Evolutionary conservation across 2,888 invertebrate species (phyloP).

Genomic region (Parnassius smintheus): DNA sequence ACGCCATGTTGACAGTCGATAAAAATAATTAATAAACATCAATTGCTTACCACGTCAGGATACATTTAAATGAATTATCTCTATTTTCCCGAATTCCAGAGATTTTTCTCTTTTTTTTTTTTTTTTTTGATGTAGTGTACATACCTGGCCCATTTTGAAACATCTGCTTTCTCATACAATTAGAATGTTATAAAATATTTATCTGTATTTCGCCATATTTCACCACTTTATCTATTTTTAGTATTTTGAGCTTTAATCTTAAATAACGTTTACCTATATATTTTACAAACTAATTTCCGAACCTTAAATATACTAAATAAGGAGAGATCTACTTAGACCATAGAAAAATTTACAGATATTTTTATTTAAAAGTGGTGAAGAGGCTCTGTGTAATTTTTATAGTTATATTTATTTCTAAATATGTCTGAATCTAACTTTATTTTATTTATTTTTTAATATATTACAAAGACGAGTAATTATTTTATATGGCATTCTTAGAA

Average conservation of each 20-base stretch:
- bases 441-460: background rate
- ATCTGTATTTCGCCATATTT: conserved; percentile 23
- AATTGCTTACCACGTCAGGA: too few species aligned
- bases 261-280: conserved; percentile 16
- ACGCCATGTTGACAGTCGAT: too few species aligned
- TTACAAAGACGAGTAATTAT: conserved; percentile 3
- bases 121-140: too few species aligned
- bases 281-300: conserved; percentile 27
- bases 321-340: conserved; percentile 21
- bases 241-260: conserved; percentile 25
- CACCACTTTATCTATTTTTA: conserved; percentile 33
- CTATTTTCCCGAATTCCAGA: too few species aligned
- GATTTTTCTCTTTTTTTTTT: too few species aligned
- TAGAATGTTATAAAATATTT: conserved; percentile 36
- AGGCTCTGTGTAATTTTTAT: conserved; percentile 20
- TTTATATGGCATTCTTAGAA: background rate
- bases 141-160: too few species aligned
- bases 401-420: conserved; percentile 26
- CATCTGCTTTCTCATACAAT: conserved; percentile 50
- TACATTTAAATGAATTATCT: too few species aligned
- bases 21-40: too few species aligned
- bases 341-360: conserved; percentile 21
- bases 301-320: conserved; percentile 20
- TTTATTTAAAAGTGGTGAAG: conserved; percentile 23
- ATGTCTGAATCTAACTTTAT: conserved; percentile 24